Percentiles rank a stretch among this genome's conserved stretches.
Evolutionary conservation across 2,113 vertebrate genomes (phyloP).

Genomic region (Xiphias gladius): DNA sequence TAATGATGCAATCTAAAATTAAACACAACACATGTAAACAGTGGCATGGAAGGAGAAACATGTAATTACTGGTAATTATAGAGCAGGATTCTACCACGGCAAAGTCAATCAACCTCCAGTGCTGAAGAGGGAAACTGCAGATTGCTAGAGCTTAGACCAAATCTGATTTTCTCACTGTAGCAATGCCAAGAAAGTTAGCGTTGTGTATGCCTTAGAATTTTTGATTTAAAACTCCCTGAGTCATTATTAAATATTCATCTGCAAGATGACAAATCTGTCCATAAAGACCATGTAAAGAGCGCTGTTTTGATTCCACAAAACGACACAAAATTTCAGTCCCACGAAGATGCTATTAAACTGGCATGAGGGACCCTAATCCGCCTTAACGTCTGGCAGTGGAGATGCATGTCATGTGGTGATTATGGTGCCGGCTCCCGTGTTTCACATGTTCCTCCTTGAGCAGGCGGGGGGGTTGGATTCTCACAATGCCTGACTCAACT

Average conservation of each 20-base stretch:
- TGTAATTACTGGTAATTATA: conserved; percentile 80
- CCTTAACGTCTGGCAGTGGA: conserved; percentile 64
- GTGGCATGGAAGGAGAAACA: conserved; percentile 69
- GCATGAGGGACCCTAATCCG: conserved; percentile 55
- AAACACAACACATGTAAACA: conserved; percentile 82
- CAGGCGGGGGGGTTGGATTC: conserved; percentile 23
- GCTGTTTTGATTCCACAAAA: conserved; percentile 58
- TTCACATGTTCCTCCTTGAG: conserved; percentile 44
- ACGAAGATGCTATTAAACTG: conserved; percentile 70
- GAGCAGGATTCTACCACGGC: conserved; percentile 55
- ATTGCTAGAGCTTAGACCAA: conserved; percentile 36
- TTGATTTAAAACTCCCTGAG: conserved; percentile 62
- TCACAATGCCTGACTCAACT: conserved; percentile 35
- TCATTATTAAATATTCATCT: conserved; percentile 75
- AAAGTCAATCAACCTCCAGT: conserved; percentile 67
- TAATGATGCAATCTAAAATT: conserved; percentile 77
- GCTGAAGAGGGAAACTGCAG: conserved; percentile 47
- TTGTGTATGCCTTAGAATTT: conserved; percentile 33
- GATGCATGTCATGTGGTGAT: conserved; percentile 60
- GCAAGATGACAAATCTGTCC: conserved; percentile 68
- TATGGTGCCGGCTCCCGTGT: conserved; percentile 50
- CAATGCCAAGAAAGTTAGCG: conserved; percentile 45
- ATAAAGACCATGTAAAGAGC: conserved; percentile 44
- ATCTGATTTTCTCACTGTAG: conserved; percentile 32
- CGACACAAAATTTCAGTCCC: conserved; percentile 44